Evolutionary conservation across 2,113 vertebrate species (phyloP), one percentile per base, ranked within the genome.

Genomic region (Sceloporus tristichus): DNA sequence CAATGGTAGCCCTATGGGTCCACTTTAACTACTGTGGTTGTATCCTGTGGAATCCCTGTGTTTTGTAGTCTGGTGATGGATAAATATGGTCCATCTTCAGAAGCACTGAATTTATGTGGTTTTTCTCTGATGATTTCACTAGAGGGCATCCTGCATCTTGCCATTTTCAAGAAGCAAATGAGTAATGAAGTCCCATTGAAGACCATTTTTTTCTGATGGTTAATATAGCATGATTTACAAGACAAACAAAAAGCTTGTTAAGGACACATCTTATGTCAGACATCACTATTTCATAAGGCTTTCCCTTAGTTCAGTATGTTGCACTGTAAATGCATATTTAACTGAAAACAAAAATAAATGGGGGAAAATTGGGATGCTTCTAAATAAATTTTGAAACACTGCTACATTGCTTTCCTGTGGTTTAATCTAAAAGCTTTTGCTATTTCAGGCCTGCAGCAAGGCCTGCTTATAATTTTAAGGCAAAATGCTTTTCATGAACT

Each of bases 371-470:
- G 62, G 16, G 8, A 94, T 94, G 92, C 89, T 93, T 91, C 88
- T 87, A 93, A 94, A 91, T 75, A 65, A 40, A 78, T 82, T 95
- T 90, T 85, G 91, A 94, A 88, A 81, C 89, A 65, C 90, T 94
- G 34, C 34, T 34, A 34, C 34, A 34, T 34, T 34, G 34, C 34
- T 34, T 34, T 34, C 34, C 34, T 34, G 34, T 34, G 34, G 34
- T 34, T 34, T 34, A 34, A 34, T 34, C 34, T 34, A 34, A 34
- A 34, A 34, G 34, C 34, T 34, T 34, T 34, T 34, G 34, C 34
- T 34, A 34, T 34, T 34, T 34, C 34, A 75, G 10, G n/a, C 27
- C 53, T 71, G 89, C 75, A 92, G 89, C 90, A 91, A 87, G 54
- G 16, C 40, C 59, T 80, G 87, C 62, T 42, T 27, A 85, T 88